These are phyloP conservation scores for Polyommatus icarus DNA, from an alignment of 2,888 invertebrate species.

Conservation along the genomic window DNA sequence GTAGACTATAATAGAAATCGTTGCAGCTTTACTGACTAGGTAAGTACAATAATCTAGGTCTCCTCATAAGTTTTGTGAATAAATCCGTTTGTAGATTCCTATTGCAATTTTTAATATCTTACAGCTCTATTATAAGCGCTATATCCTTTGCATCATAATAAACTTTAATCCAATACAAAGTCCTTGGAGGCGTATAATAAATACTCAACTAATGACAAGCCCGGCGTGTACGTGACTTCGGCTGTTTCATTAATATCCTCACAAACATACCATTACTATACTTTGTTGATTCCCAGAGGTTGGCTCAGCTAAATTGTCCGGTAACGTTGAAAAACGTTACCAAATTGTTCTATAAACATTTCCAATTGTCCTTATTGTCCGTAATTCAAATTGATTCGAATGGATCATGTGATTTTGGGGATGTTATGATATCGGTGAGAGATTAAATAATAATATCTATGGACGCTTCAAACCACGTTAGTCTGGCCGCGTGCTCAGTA, in stretches of 20 bases:
- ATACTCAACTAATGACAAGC: constrained; percentile 12
- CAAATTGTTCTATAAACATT: background rate
- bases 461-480: too few relatives aligned
- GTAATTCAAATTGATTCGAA: constrained; percentile 5
- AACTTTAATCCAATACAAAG: constrained; percentile 6
- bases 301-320: constrained; percentile 20
- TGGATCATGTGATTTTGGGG: background rate
- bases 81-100: too few relatives aligned
- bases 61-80: too few relatives aligned
- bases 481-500: too few relatives aligned
- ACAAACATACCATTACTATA: constrained; percentile 12
- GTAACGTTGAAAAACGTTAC: constrained; percentile 19
- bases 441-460: too few relatives aligned
- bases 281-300: constrained; percentile 28
- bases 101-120: too few relatives aligned
- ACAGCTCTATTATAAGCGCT: background rate
- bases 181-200: background rate
- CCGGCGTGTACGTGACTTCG: constrained; percentile 20
- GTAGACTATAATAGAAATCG: too few relatives aligned
- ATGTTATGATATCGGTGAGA: background rate
- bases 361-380: background rate
- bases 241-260: constrained; percentile 27
- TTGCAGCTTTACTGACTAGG: too few relatives aligned
- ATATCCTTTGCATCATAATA: background rate
- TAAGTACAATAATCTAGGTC: too few relatives aligned